Evolutionary conservation across 2,888 invertebrate genomes (phyloP).

Genomic region (Tenthredo distinguenda): DNA sequence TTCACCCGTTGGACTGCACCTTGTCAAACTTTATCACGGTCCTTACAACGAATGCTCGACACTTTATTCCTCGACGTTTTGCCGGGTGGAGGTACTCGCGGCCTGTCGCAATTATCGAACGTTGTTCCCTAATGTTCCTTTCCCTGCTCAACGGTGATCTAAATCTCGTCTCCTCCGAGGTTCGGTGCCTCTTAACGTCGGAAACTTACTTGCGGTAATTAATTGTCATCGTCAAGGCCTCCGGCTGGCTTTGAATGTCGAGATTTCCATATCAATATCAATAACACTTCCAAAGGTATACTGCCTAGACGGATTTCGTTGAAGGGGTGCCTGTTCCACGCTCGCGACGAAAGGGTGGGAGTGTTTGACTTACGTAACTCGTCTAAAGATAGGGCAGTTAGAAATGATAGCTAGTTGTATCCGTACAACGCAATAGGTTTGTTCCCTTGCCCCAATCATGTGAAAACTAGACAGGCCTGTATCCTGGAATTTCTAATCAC

Average conservation of each 20-base stretch:
- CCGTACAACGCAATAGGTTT: neutral
- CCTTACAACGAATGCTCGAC: slow-evolving; percentile 8
- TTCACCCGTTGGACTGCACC: slow-evolving; percentile 52
- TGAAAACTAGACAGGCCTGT: neutral
- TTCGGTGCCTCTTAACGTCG: slow-evolving; percentile 13
- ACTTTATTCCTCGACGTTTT: slow-evolving; percentile 9
- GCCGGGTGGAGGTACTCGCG: neutral
- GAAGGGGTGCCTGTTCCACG: neutral
- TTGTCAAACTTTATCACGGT: slow-evolving; percentile 59
- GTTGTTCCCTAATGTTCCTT: neutral
- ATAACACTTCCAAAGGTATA: neutral
- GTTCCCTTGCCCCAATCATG: neutral
- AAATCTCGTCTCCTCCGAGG: neutral
- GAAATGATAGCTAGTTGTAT: neutral
- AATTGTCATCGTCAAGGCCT: slow-evolving; percentile 37
- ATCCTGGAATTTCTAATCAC: slow-evolving; percentile 18
- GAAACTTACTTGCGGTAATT: slow-evolving; percentile 41
- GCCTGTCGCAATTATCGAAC: slow-evolving; percentile 30
- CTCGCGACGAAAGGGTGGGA: neutral
- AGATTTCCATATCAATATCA: neutral
- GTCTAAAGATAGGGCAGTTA: neutral
- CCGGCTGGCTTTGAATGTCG: slow-evolving; percentile 13
- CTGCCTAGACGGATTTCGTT: neutral
- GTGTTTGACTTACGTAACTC: neutral
- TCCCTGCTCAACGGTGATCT: neutral